These are phyloP conservation scores for Hyles euphorbiae DNA, from an alignment of 1,140 invertebrate genomes.

Conservation along the genomic window DNA sequence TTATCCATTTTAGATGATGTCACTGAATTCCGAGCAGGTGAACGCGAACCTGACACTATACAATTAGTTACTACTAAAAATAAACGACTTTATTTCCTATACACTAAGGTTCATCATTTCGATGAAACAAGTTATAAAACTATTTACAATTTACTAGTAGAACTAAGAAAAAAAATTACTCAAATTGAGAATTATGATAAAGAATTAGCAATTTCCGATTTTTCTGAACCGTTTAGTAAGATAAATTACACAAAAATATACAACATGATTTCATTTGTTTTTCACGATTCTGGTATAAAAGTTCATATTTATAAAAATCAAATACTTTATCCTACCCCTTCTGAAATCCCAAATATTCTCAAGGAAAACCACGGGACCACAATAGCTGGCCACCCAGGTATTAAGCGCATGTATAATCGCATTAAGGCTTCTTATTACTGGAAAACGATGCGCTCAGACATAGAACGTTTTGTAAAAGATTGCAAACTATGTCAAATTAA, in stretches of 20 bases:
- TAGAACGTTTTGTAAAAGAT: too few relatives aligned
- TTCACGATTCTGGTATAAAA: constrained; percentile 17
- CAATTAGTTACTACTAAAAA: constrained; percentile 15
- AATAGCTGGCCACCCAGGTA: neutral
- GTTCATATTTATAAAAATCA: constrained; percentile 4
- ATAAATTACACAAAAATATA: constrained; percentile 16
- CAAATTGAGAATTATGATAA: constrained; percentile 1
- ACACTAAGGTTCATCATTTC: constrained; percentile 34
- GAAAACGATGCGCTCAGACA: too few relatives aligned
- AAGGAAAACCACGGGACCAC: constrained; percentile 2
- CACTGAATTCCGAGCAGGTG: constrained; percentile 16
- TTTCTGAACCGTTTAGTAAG: constrained; percentile 16
- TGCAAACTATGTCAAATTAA: too few relatives aligned
- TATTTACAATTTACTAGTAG: constrained; percentile 27
- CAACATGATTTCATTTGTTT: constrained; percentile 20
- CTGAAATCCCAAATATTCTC: constrained; percentile 7
- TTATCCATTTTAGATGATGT: constrained; percentile 23
- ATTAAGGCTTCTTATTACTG: too few relatives aligned
- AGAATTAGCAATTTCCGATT: constrained; percentile 15
- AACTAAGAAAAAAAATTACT: constrained; percentile 16
- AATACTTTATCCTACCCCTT: constrained; percentile 1
- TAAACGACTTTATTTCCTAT: constrained; percentile 29
- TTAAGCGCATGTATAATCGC: constrained; percentile 1
- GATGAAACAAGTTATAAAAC: constrained; percentile 22
- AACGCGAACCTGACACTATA: constrained; percentile 25